Base-by-base conservation (phyloP, 2,888 invertebrate genomes). In the Boloria selene region DNA sequence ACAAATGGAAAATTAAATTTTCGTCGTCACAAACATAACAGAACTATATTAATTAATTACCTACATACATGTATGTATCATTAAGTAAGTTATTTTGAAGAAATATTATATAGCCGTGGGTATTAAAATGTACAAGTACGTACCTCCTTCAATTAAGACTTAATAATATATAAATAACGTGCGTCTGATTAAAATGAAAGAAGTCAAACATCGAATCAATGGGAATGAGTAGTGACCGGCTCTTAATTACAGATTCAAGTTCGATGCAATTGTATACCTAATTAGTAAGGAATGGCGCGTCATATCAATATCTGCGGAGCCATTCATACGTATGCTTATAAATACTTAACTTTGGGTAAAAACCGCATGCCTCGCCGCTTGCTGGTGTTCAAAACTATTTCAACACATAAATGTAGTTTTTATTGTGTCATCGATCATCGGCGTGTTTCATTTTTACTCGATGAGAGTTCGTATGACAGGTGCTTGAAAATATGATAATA, bases 301-400 rank as follows among this genome's bases (percentile, higher is more conserved):
- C 16, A 49, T 59, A 59, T 59, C 47, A 45, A 56, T 56, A 56
- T 45, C 56, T 22, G 56, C 4, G 4, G 18, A 38, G 31, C 31
- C 31, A 38, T 38, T 45, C 22, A 44, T 44, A 45, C 55, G 44
- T 42, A 2, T 7, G 38, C 42, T 54, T 44, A 44, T 44, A 42
- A 53, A 55, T 58, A 45, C 58, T 26, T 26, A 13, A 51, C 26
- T 64, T 64, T 58, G 51, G 45, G 45, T 52, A 64, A 64, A 64
- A 64, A 64, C 58, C 51, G 49, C 58, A 45, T 58, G 26, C 63
- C 51, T 42, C 13, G 6, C 50, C 18, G 42, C 22, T 49, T 42
- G 38, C 47, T 55, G 13, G 26, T 45, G 52, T 64, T 45, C 13
- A 53, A 42, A 64, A 64, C 45, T 52, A 53, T 62, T 53, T 62